Conservation (phyloP, 2,797 vertebrate species). For the Echiichthys vipera region DNA sequence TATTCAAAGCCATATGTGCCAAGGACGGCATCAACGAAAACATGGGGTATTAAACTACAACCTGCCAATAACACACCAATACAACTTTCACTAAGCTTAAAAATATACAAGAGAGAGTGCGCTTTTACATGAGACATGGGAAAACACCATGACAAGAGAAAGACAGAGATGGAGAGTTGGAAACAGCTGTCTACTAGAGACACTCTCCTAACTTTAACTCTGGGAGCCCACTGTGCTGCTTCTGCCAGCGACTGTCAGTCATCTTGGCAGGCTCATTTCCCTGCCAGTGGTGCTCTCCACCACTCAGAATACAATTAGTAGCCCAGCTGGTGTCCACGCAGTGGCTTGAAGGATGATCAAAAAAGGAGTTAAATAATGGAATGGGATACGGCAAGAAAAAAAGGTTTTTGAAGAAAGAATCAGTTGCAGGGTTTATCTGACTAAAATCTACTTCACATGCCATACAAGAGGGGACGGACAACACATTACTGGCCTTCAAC, state of each 20-base stretch:
- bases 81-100: conserved; percentile 32
- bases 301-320: conserved; percentile 75
- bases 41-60: background rate
- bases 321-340: conserved; percentile 64
- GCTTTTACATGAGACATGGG: conserved; percentile 27
- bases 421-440: background rate
- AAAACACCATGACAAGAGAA: conserved; percentile 63
- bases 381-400: conserved; percentile 7
- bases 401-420: conserved; percentile 1
- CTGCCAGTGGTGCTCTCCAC: conserved; percentile 73
- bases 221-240: conserved; percentile 76
- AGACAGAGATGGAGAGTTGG: conserved; percentile 59
- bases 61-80: background rate
- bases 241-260: conserved; percentile 77
- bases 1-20: background rate
- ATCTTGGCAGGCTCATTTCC: conserved; percentile 76
- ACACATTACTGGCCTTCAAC: background rate
- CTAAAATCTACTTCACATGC: background rate
- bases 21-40: background rate
- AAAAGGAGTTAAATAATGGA: conserved; percentile 51
- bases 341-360: conserved; percentile 48
- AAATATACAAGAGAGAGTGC: conserved; percentile 25
- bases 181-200: conserved; percentile 71
- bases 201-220: conserved; percentile 74
- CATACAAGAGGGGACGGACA: background rate